These are phyloP conservation scores for Ochropacha duplaris DNA, from an alignment of 2,888 invertebrate species.

Conservation along the genomic window DNA sequence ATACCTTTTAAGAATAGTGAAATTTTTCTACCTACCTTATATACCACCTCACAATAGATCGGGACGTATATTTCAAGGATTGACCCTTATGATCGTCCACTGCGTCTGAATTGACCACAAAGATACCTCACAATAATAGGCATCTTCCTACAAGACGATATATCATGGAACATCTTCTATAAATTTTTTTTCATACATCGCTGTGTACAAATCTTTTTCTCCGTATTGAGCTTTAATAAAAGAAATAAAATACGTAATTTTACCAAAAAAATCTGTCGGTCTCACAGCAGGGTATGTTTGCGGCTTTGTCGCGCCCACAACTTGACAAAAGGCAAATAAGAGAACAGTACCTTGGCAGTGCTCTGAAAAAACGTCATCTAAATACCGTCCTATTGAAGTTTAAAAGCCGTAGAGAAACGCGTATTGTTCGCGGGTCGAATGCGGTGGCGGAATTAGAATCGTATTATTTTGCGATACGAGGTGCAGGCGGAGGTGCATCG, in stretches of 20 bases:
- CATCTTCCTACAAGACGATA: constrained; percentile 63
- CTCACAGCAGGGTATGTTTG: constrained; percentile 79
- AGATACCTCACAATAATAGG: constrained; percentile 56
- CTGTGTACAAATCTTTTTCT: constrained; percentile 55
- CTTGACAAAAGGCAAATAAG: constrained; percentile 81
- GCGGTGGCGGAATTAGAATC: constrained; percentile 80
- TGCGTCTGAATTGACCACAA: constrained; percentile 52
- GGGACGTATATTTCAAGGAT: neutral
- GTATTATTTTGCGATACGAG: constrained; percentile 62
- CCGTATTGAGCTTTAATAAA: constrained; percentile 63
- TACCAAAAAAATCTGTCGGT: constrained; percentile 68
- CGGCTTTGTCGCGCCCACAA: constrained; percentile 81
- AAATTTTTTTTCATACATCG: constrained; percentile 54
- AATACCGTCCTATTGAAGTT: constrained; percentile 79
- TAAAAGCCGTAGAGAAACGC: constrained; percentile 77
- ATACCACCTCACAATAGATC: no score
- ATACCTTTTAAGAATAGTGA: neutral
- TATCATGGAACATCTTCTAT: constrained; percentile 74
- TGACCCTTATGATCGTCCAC: constrained; percentile 7
- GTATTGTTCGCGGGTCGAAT: constrained; percentile 69
- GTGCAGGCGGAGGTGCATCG: constrained; percentile 28
- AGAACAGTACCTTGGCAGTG: constrained; percentile 66
- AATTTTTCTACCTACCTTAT: neutral
- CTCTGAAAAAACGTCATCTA: constrained; percentile 74
- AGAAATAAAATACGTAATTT: constrained; percentile 79